Conservation (phyloP, 2,797 vertebrate species). For the Oophaga sylvatica region DNA sequence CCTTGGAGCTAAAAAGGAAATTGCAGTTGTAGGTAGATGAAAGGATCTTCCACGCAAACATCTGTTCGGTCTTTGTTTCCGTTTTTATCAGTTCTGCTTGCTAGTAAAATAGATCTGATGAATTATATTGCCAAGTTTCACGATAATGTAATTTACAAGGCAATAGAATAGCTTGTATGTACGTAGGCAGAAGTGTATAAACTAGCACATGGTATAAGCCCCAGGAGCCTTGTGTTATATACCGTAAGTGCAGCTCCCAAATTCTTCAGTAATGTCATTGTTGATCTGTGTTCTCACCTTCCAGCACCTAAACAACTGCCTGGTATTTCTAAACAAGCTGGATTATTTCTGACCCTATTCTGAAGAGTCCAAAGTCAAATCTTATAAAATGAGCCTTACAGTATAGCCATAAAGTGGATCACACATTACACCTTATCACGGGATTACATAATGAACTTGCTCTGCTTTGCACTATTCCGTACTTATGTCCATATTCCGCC, state of each 20-base stretch:
- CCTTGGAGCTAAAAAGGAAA: slow-evolving; percentile 32
- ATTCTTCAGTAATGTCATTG: too few species aligned
- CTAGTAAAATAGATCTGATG: background rate
- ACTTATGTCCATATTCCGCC: too few species aligned
- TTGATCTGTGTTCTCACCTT: background rate
- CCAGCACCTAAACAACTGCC: background rate
- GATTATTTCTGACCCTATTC: background rate
- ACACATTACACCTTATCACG: background rate
- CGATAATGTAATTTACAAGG: background rate
- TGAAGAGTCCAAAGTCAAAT: background rate
- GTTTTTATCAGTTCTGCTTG: background rate
- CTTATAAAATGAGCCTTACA: background rate
- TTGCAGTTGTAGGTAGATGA: slow-evolving; percentile 25
- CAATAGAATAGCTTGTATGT: background rate
- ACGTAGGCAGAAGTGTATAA: background rate
- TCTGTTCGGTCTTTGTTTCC: background rate
- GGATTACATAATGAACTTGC: background rate
- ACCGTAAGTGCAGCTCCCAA: too few species aligned
- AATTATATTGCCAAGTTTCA: background rate
- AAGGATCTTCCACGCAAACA: slow-evolving; percentile 1
- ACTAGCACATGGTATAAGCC: too few species aligned
- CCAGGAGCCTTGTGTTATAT: too few species aligned
- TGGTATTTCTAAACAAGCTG: background rate
- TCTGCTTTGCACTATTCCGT: too few species aligned
- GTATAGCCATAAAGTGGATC: background rate